Evolutionary conservation across 2,888 invertebrate genomes (phyloP).

Genomic region (Acanthosepion esculentum): DNA sequence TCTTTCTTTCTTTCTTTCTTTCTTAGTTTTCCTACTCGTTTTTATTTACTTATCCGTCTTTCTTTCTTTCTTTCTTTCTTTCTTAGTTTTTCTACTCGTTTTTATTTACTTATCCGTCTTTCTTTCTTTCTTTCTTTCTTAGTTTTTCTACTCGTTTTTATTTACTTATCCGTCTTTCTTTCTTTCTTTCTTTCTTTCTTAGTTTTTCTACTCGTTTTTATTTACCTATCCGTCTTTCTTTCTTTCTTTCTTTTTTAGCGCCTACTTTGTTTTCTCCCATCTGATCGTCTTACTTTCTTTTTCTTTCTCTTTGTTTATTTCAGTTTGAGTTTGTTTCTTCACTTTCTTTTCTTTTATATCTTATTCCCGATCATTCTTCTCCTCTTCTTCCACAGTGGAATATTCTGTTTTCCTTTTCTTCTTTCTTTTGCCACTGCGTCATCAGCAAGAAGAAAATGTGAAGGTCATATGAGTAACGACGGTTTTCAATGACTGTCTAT

Average conservation of each 20-base stretch:
- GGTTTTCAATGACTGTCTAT: too few species aligned
- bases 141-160: constrained; percentile 49
- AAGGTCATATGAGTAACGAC: too few species aligned
- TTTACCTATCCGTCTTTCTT: too few species aligned
- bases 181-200: too few species aligned
- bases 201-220: too few species aligned
- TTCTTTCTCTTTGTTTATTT: constrained; percentile 49
- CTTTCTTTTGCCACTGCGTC: not conserved
- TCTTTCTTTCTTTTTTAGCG: constrained; percentile 24
- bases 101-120: not conserved
- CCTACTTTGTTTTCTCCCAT: constrained; percentile 38
- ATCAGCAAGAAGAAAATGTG: too few species aligned
- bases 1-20: not conserved
- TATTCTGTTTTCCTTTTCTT: not conserved
- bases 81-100: constrained; percentile 48
- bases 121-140: constrained; percentile 48
- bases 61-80: constrained; percentile 44
- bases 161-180: not conserved
- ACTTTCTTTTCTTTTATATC: constrained; percentile 41
- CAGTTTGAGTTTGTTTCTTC: not conserved
- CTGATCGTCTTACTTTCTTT: constrained; percentile 48
- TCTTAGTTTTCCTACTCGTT: constrained; percentile 33
- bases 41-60: not conserved
- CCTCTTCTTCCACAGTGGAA: constrained; percentile 19
- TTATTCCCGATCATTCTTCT: constrained; percentile 37